Conservation (phyloP, 2,113 vertebrate species). For the Phocoena phocoena region DNA sequence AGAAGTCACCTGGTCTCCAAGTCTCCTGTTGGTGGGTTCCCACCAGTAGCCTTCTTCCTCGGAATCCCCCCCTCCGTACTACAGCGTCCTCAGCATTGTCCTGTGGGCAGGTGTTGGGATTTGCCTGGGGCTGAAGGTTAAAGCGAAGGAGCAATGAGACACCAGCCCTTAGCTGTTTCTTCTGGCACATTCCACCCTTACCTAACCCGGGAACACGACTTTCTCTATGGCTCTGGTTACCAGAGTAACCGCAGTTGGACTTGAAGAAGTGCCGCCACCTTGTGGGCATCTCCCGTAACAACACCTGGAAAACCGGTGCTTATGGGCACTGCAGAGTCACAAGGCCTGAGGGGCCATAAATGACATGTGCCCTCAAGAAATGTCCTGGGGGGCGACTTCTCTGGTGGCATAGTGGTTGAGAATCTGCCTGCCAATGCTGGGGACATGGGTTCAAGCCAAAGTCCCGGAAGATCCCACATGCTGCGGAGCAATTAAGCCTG, state of each 20-base stretch:
- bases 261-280: not conserved
- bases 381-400: not conserved
- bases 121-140: not conserved
- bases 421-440: not conserved
- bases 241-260: too few relatives aligned
- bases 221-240: not conserved
- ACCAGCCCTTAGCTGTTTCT: not conserved
- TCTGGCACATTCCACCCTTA: not conserved
- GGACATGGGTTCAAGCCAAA: not conserved
- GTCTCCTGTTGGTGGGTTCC: not conserved
- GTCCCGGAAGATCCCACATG: too few relatives aligned
- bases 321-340: not conserved
- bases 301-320: not conserved
- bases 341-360: not conserved
- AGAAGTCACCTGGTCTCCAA: not conserved
- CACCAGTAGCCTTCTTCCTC: rapidly evolving
- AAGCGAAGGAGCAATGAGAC: not conserved
- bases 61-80: rapidly evolving
- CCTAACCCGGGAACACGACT: not conserved
- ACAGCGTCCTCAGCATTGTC: rapidly evolving
- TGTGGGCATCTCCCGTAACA: not conserved
- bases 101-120: not conserved
- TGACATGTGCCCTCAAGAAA: not conserved
- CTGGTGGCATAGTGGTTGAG: not conserved
- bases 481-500: too few relatives aligned